Base-by-base conservation (phyloP, 2,113 vertebrate genomes). In the Callospermophilus lateralis region DNA sequence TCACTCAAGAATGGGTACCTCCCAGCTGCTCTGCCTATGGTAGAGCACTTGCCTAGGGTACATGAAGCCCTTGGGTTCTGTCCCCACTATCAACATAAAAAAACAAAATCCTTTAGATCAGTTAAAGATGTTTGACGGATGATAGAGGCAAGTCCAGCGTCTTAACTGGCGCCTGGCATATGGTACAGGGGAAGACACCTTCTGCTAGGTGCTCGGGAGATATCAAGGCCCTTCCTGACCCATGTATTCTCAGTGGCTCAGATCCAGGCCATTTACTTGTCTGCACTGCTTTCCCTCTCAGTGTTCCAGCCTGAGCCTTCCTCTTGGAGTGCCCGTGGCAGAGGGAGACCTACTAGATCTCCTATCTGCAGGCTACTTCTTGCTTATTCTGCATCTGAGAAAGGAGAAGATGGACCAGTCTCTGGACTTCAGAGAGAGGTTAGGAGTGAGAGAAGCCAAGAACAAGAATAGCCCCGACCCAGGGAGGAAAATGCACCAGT, bases 371-470 rank as follows among this genome's bases (percentile, higher is more conserved):
- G 10, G 45, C 17, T 78, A 42, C 15, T 90, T 42, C 67, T 89
- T 89, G 28, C 67, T 94, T 95, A 93, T 88, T 88, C 48, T 95
- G 73, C 32, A 55, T 42, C 73, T 85, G 53, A 96, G 77, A 97
- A 94, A 78, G 13, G 53, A 58, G 16, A 6, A 16, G 65, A 15
- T 30, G 30, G 17, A 42, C 37, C 34, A 81, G 22, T 3, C 61
- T 96, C 81, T 96, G 87, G 76, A 79, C 19, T 19, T 9, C 55
- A 0, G 0, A 68, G 55, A 91, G 53, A 58, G 24, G 72, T 22
- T 68, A 78, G 48, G 26, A 89, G 24, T 30, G 55, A 32, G 24
- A 91, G 91, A 93, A 45, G 61, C 45, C 32, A 76, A 24, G 37
- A 37, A 6, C 45, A 90, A 74, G n/a, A 73, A 65, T 2, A 90